Percentiles rank a stretch among this genome's conserved stretches.
Evolutionary conservation across 1,140 invertebrate genomes (phyloP).

Genomic region (Cotesia vestalis): DNA sequence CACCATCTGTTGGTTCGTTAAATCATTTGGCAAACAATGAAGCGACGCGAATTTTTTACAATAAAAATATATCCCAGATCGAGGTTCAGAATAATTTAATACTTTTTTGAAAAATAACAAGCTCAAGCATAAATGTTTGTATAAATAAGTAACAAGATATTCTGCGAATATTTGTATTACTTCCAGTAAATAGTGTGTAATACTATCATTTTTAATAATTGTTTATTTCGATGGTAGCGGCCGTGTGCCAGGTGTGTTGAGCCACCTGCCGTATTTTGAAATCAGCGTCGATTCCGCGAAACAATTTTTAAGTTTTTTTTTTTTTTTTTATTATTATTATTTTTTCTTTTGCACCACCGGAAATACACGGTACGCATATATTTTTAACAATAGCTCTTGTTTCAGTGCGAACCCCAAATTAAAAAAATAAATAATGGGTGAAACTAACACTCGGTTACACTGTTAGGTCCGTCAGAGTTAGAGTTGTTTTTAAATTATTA

Average conservation of each 20-base stretch:
- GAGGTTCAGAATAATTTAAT: background rate
- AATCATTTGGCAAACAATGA: background rate
- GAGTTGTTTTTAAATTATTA: background rate
- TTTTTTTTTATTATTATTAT: no score
- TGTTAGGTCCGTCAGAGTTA: no score
- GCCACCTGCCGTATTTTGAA: slow-evolving; percentile 28
- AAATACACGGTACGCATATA: background rate
- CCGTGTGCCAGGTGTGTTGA: slow-evolving; percentile 32
- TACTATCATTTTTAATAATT: no score
- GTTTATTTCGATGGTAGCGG: no score
- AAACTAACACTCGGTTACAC: background rate
- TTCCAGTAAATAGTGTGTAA: no score
- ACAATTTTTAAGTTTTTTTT: slow-evolving; percentile 4
- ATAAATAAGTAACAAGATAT: no score
- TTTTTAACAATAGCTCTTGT: no score
- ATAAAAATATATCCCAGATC: background rate
- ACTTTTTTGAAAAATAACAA: no score
- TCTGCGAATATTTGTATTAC: no score
- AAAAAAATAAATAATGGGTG: background rate
- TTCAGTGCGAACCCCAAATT: background rate
- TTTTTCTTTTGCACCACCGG: background rate
- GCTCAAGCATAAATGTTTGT: no score
- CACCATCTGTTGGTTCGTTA: slow-evolving; percentile 49
- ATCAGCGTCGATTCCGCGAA: slow-evolving; percentile 13
- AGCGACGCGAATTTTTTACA: slow-evolving; percentile 1